Conservation (phyloP, 2,113 vertebrate species). For the Zosterops lateralis region DNA sequence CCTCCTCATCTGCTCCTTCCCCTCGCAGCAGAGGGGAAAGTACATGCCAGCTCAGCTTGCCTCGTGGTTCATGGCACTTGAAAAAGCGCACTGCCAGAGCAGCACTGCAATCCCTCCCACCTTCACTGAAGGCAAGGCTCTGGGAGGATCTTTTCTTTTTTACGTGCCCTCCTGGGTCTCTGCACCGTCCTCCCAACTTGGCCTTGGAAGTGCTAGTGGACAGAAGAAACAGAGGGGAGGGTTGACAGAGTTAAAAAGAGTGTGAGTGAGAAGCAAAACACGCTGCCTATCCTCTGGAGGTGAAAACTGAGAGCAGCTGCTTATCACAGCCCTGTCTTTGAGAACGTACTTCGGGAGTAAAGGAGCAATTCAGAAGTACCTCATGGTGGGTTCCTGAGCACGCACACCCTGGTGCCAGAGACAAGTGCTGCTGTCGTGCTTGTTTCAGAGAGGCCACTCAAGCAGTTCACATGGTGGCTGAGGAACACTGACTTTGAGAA, state of each 20-base stretch:
- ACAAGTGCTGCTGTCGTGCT: background rate
- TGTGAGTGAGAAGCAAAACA: background rate
- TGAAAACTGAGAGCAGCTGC: background rate
- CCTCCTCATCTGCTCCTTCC: slow-evolving; percentile 2
- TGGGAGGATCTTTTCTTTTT: background rate
- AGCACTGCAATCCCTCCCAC: background rate
- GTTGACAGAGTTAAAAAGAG: background rate
- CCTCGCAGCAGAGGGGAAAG: background rate
- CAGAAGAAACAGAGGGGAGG: background rate
- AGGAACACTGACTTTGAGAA: background rate
- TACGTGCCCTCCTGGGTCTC: background rate
- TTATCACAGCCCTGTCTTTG: background rate
- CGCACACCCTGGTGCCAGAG: background rate
- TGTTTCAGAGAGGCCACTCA: background rate
- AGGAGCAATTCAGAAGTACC: background rate
- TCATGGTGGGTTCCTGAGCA: background rate
- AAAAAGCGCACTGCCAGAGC: background rate
- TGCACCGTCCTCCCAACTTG: accelerated
- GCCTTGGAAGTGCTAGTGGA: background rate
- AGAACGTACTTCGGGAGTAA: background rate
- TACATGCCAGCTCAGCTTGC: background rate
- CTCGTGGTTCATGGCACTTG: background rate
- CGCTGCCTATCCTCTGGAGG: background rate
- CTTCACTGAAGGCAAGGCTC: background rate
- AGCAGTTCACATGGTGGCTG: background rate